A percentile compares a stretch with the other conserved stretches of the same genome.
Evolutionary conservation across 1,140 invertebrate genomes (phyloP).

Genomic region (Dolichoris vasculosae): DNA sequence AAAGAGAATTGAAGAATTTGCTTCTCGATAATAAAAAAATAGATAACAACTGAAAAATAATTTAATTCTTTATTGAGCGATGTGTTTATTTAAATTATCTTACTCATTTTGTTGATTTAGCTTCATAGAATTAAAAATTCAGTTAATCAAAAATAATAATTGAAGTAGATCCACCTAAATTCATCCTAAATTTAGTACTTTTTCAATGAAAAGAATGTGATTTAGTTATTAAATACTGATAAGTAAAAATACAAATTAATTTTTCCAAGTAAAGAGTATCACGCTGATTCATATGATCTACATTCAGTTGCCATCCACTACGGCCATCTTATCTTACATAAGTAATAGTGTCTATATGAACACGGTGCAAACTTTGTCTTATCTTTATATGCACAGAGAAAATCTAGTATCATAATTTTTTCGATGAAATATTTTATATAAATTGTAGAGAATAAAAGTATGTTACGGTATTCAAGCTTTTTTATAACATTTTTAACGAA

Average conservation of each 20-base stretch:
- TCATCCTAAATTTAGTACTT: neutral
- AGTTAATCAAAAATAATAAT: neutral
- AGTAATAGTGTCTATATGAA: neutral
- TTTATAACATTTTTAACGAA: neutral
- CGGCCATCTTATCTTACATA: conserved; percentile 20
- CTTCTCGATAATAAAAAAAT: no score
- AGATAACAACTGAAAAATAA: no score
- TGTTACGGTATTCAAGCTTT: neutral
- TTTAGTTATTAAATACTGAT: conserved; percentile 1
- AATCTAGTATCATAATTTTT: conserved; percentile 6
- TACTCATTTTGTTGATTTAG: neutral
- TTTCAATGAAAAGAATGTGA: neutral
- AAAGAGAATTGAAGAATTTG: no score
- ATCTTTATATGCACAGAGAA: conserved; percentile 2
- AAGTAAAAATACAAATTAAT: conserved; percentile 6
- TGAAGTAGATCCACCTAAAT: neutral
- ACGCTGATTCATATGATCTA: conserved; percentile 9
- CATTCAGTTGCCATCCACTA: neutral
- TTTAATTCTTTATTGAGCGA: neutral
- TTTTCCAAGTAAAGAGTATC: neutral
- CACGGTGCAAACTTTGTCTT: neutral
- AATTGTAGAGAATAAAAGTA: neutral
- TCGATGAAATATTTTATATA: neutral
- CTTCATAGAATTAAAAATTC: neutral
- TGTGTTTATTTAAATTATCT: neutral